Evolutionary conservation across 2,113 vertebrate genomes (phyloP), one percentile per base, ranked within the genome.

Genomic region (Brevimyrus niger): DNA sequence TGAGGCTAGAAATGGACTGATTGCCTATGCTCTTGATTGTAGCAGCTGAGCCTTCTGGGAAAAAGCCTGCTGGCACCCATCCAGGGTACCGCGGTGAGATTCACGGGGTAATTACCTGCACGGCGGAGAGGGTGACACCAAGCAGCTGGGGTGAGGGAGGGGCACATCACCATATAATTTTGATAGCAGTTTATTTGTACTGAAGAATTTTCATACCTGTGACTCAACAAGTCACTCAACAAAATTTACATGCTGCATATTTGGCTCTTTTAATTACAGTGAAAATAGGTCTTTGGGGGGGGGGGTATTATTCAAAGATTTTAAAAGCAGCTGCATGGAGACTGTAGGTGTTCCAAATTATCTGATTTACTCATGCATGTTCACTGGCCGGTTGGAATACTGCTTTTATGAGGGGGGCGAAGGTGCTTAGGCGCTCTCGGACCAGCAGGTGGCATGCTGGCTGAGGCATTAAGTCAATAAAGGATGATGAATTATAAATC

Each of bases 241-340:
- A 46, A 31, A 47, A 84, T 84, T 84, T 84, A 44, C 44, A 84
- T 84, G 11, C 44, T 84, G 21, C 38, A 47, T 35, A 84, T 84
- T 21, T 47, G 44, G 23, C 46, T 50, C n/a, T 50, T 86, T 86
- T 86, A 86, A 86, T 86, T 86, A 85, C 23, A 86, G 47, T 85
- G 44, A 1, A 86, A 86, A 86, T 86, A 47, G 10, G 44, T 48
- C 46, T 86, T 48, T 11, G 83, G 47, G 13, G 83, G 44, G 31
- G n/a, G 69, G 8, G 46, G 11, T 50, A 3, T 86, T 86, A 84
- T 47, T 86, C 21, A 86, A 27, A 50, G 83, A 46, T 80, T 19
- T 80, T 42, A 86, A 86, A 85, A 47, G 47, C 83, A 86, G n/a
- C 47, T 86, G 83, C 83, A 86, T 50, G 47, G n/a, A 86, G 83